Base-by-base conservation (phyloP, 2,888 invertebrate species). In the Stegophylla sp. region DNA sequence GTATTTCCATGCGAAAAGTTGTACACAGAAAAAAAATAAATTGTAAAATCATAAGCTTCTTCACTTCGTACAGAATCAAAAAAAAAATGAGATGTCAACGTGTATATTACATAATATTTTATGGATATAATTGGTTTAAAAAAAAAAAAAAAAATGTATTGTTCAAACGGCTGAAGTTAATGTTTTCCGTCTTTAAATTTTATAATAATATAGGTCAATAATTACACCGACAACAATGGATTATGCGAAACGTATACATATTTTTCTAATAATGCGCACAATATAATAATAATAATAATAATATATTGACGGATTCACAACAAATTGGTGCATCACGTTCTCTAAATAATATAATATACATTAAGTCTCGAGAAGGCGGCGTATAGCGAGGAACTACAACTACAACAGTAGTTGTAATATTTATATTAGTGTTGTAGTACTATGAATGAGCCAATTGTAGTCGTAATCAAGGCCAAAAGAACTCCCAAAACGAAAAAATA, bases 361-460 rank as follows among this genome's bases (percentile, higher is more conserved):
- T 41, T 23, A 10, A 56, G 56, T 56, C 9, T 56, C 9, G 23
- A 56, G 56, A 12, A 56, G 56, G 10, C 12, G 56, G 23, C 51
- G 28, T 45, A 23, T 45, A 23, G 26, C 3, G 53, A 53, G 53
- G 53, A 20, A 71, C 20, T 34, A 53, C 71, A 53, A n/a, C n/a
- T n/a, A n/a, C n/a, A n/a, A n/a, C n/a, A n/a, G n/a, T n/a, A n/a
- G n/a, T n/a, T n/a, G n/a, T n/a, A n/a, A n/a, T n/a, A n/a, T n/a
- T n/a, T n/a, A n/a, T n/a, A n/a, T n/a, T n/a, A n/a, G n/a, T n/a
- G 17, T 12, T 28, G 17, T 26, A 45, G 28, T 59, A 56, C 17
- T 76, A 67, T 77, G 77, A 77, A 77, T 77, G 77, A 77, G 67
- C 56, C 67, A 67, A 67, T 77, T 76, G 56, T 77, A 67, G n/a